These are phyloP conservation scores for Callimorpha dominula DNA, from an alignment of 2,888 invertebrate genomes.

Conservation along the genomic window DNA sequence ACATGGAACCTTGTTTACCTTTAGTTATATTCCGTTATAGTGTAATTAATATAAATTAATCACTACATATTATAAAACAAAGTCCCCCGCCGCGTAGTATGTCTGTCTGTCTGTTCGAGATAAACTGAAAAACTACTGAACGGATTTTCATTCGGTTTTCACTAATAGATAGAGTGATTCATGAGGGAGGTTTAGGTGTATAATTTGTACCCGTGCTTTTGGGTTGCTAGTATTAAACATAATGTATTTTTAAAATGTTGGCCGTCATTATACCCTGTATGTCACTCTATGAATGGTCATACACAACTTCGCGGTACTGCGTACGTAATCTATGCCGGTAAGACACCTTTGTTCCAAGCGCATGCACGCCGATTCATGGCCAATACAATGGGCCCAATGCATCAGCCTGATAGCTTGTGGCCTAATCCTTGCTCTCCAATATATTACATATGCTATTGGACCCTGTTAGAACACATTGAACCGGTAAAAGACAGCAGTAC, in stretches of 20 bases:
- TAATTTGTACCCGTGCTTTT: no score
- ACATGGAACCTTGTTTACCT: background rate
- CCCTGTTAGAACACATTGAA: conserved; percentile 20
- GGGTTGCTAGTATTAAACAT: no score
- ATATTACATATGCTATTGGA: conserved; percentile 52
- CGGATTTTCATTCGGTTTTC: no score
- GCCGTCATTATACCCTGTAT: background rate
- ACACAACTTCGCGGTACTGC: conserved; percentile 37
- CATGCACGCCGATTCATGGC: conserved; percentile 62
- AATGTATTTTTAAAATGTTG: background rate
- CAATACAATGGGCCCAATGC: conserved; percentile 70
- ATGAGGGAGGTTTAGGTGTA: no score
- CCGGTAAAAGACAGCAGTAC: conserved; percentile 6
- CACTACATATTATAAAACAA: no score
- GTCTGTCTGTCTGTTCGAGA: no score
- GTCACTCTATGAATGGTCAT: conserved; percentile 18
- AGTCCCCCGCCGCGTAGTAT: no score
- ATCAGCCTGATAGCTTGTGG: conserved; percentile 71
- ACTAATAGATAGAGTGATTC: no score
- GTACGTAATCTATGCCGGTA: conserved; percentile 57
- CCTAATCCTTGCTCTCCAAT: conserved; percentile 60
- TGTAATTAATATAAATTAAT: no score
- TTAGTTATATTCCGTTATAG: background rate
- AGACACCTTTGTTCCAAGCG: conserved; percentile 67
- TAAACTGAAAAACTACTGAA: no score